Conservation (phyloP, 2,888 invertebrate species). For the Crematogaster levior region DNA sequence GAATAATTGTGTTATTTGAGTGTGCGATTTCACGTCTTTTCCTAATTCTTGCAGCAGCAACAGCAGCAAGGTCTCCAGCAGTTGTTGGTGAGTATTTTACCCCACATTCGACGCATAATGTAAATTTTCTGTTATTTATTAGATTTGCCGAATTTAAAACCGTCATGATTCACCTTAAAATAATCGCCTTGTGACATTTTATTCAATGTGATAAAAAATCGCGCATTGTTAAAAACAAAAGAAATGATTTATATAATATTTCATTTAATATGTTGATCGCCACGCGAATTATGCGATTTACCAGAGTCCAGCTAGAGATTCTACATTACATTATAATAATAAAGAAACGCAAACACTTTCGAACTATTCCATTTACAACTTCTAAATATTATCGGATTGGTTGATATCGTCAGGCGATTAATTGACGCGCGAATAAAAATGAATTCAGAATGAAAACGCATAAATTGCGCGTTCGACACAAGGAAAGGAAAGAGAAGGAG, state of each 20-base stretch:
- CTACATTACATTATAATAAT: neutral
- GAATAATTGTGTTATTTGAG: neutral
- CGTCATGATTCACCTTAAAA: neutral
- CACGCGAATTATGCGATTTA: neutral
- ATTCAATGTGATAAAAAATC: neutral
- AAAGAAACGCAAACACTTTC: neutral
- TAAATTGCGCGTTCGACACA: neutral
- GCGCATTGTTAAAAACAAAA: neutral
- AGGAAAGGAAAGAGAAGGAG: neutral
- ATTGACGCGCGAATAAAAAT: neutral
- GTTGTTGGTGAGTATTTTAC: conserved; percentile 92
- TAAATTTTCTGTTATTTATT: neutral
- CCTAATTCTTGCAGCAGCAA: conserved; percentile 91
- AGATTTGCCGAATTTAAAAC: neutral
- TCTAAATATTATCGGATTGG: neutral
- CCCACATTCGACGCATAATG: neutral
- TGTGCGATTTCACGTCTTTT: neutral
- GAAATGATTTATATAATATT: neutral
- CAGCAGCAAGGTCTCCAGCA: conserved; percentile 97
- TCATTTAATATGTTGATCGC: neutral
- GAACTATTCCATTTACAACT: neutral
- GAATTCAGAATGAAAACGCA: neutral
- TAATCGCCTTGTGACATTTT: neutral
- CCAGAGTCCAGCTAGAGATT: neutral
- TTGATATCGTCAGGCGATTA: neutral